phyloP scores from a whole-genome alignment of 2,113 vertebrate genomes.

The Lipotes vexillifer region DNA sequence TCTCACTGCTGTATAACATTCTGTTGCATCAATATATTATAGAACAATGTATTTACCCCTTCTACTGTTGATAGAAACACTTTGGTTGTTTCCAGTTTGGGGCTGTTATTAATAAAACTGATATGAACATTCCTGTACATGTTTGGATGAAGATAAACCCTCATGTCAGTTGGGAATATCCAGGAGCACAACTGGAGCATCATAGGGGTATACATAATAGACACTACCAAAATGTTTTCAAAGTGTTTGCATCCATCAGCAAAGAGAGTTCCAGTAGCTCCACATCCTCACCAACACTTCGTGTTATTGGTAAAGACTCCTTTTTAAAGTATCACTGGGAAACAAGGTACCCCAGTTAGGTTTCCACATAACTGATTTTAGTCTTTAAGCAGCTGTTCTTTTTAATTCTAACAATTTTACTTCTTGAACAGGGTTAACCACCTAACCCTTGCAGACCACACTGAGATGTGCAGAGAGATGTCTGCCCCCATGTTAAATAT shows the following conservation, averaged over 20 bases:
- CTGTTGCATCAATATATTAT: background rate
- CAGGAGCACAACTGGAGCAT: background rate
- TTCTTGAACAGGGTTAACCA: constrained; percentile 3
- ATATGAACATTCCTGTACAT: background rate
- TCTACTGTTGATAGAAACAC: background rate
- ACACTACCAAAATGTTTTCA: background rate
- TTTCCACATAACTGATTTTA: constrained; percentile 15
- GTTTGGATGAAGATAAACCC: constrained; percentile 7
- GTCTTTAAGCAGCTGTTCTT: background rate
- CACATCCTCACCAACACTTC: background rate
- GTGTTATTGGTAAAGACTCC: background rate
- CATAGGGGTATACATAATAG: background rate
- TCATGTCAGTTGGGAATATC: background rate
- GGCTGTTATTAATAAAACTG: background rate
- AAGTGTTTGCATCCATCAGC: background rate
- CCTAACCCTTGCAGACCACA: background rate
- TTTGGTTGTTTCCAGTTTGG: background rate
- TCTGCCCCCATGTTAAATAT: background rate
- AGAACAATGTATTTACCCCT: background rate
- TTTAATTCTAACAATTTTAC: background rate
- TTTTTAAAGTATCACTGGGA: constrained; percentile 8
- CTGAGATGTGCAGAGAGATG: background rate
- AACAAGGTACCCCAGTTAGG: background rate
- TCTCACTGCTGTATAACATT: background rate
- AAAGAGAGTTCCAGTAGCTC: background rate